These are phyloP conservation scores for Malacoraja senta DNA, from an alignment of 2,797 vertebrate genomes.

Conservation along the genomic window DNA sequence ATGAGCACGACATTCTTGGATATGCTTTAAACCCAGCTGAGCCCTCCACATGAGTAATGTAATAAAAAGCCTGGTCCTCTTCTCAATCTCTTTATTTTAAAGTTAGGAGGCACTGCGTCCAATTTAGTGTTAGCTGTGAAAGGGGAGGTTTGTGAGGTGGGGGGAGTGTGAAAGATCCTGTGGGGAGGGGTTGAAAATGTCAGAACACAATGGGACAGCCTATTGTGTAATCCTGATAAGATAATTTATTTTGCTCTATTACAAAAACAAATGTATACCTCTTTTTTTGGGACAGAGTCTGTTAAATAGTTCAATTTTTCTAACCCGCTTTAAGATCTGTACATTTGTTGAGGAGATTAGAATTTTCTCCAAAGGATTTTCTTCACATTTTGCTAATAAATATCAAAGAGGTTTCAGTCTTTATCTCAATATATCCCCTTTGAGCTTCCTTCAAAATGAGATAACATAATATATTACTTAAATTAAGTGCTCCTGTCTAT, in stretches of 20 bases:
- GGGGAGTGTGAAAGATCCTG: slow-evolving; percentile 45
- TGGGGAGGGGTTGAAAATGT: slow-evolving; percentile 52
- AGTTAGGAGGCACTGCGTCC: slow-evolving; percentile 54
- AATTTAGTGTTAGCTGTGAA: slow-evolving; percentile 55
- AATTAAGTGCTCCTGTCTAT: not conserved
- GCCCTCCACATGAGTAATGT: slow-evolving; percentile 59
- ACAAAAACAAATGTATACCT: not conserved
- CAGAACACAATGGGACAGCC: slow-evolving; percentile 53
- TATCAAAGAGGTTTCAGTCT: not conserved
- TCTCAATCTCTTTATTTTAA: slow-evolving; percentile 49
- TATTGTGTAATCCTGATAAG: slow-evolving; percentile 55
- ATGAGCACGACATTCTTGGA: slow-evolving; percentile 51
- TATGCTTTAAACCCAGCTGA: slow-evolving; percentile 55
- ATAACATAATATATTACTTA: not conserved
- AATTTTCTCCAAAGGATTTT: too few species aligned
- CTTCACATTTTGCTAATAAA: slow-evolving; percentile 14
- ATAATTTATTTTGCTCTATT: slow-evolving; percentile 51
- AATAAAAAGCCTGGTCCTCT: slow-evolving; percentile 53
- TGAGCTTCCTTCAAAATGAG: not conserved
- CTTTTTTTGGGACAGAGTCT: not conserved
- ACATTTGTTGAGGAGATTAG: not conserved
- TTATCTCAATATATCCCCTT: not conserved
- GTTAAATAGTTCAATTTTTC: not conserved
- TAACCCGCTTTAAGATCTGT: not conserved
- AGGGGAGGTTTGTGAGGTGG: slow-evolving; percentile 44